A percentile compares a stretch with the other conserved stretches of the same genome.
Conservation (phyloP, 92 coral and sea anemone genomes). For the Muricea muricata region DNA sequence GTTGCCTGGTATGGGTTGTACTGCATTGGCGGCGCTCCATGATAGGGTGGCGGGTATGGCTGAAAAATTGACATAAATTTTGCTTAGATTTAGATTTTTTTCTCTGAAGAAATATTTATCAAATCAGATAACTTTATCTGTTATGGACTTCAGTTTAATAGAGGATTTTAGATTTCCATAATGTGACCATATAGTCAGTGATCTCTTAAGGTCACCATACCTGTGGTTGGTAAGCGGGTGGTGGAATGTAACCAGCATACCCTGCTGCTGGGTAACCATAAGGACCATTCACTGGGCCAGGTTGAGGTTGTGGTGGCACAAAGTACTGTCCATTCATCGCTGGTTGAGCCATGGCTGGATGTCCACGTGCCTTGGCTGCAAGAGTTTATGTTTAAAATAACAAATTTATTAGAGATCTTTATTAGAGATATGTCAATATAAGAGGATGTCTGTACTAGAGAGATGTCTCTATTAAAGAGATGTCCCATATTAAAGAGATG, state of each 20-base stretch:
- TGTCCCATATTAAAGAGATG: too few species aligned
- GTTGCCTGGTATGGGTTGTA: conserved; percentile 31
- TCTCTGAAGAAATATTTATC: too few species aligned
- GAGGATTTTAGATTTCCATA: background rate
- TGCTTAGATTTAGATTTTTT: too few species aligned
- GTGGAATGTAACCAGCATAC: conserved; percentile 47
- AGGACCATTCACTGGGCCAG: conserved; percentile 43
- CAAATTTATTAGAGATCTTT: too few species aligned
- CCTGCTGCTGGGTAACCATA: conserved; percentile 60
- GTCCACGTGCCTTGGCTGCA: conserved; percentile 10
- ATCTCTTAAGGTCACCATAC: conserved; percentile 40
- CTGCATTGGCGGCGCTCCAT: conserved; percentile 38
- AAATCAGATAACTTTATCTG: background rate
- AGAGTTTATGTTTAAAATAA: too few species aligned
- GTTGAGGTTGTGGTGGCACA: conserved; percentile 36
- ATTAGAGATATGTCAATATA: too few species aligned
- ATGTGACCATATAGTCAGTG: conserved; percentile 25
- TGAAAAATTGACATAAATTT: conserved; percentile 41
- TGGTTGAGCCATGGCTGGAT: conserved; percentile 73
- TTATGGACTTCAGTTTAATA: too few species aligned
- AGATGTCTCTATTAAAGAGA: too few species aligned
- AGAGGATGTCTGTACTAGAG: too few species aligned
- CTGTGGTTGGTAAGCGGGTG: conserved; percentile 90
- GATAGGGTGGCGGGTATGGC: conserved; percentile 58
- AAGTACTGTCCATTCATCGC: conserved; percentile 55